Conservation (phyloP, 92 coral and sea anemone species). For the Zoanthus sansibaricus region DNA sequence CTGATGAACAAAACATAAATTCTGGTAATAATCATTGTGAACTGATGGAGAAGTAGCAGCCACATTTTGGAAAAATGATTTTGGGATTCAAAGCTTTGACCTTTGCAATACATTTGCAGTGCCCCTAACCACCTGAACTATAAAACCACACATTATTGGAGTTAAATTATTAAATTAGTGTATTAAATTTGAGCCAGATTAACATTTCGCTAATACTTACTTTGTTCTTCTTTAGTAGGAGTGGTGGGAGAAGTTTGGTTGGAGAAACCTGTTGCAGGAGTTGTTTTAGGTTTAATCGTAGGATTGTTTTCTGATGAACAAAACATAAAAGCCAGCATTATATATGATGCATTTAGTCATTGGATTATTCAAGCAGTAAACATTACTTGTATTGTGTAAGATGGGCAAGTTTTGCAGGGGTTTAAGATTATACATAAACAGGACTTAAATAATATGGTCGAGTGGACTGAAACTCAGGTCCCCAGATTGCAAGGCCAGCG, state of each 20-base stretch:
- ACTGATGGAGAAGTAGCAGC: conserved; percentile 27
- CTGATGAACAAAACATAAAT: conserved; percentile 41
- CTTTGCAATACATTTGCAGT: conserved; percentile 33
- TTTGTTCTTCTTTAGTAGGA: conserved; percentile 55
- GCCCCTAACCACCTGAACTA: conserved; percentile 25
- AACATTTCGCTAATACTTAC: conserved; percentile 54
- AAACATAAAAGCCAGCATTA: conserved; percentile 48
- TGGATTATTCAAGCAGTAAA: conserved; percentile 51
- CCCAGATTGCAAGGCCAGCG: conserved; percentile 46
- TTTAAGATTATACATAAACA: conserved; percentile 43
- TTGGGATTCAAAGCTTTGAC: conserved; percentile 20
- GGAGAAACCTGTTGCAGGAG: conserved; percentile 40
- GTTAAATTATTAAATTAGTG: conserved; percentile 16
- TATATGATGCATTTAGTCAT: conserved; percentile 51
- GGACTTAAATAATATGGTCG: conserved; percentile 46
- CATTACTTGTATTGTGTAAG: conserved; percentile 49
- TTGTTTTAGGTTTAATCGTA: conserved; percentile 26
- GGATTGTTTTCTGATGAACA: conserved; percentile 36
- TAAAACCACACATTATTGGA: conserved; percentile 33
- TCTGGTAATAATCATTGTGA: conserved; percentile 35
- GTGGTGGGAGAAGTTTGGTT: conserved; percentile 58
- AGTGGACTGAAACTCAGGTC: conserved; percentile 49
- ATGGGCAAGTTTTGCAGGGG: conserved; percentile 53
- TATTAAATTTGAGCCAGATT: conserved; percentile 30
- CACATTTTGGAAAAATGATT: conserved; percentile 23